Base-by-base conservation (phyloP, 2,888 invertebrate species). In the Andrena camellia region DNA sequence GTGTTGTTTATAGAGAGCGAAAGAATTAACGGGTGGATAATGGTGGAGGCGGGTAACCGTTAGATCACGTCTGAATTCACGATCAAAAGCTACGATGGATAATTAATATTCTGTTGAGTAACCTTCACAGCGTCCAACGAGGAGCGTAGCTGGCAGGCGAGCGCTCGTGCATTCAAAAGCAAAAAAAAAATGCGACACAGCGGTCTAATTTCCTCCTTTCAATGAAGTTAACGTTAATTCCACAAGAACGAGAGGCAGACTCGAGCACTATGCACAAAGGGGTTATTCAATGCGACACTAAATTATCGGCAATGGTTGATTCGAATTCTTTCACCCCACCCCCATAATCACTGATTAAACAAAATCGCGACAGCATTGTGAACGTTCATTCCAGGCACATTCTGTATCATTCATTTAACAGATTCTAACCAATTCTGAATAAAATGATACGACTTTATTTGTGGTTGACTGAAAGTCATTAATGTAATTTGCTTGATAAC, bases 71-170 rank as follows among this genome's bases (percentile, higher is more conserved):
- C 42, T 54, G 64, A 78, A 72, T 33, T 62, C 57, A 75, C 48
- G 62, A 84, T 66, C 35, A 74, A 81, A 78, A 78, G 54, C 66
- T 57, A 57, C 31, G 8, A n/a, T 57, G 63, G 67, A 70, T 76
- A 78, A 85, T 84, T 81, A 81, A 81, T 81, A 84, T 29, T 48
- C 62, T 10, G 50, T 50, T 31, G 54, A 59, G 57, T 76, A 83
- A 70, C 68, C 71, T 79, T 73, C 75, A 7, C 20, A 35, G 54
- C 33, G 50, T 57, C 50, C 48, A 68, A 59, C 59, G 42, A 50
- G 73, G 76, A 64, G n/a, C 31, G 23, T 31, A 69, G n/a, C 70
- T 69, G 42, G 68, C 69, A 52, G 68, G 26, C 48, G 57, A 68
- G 10, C 52, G 26, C 52, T 70, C 10, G 33, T 48, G 10, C 35